Percentiles rank a stretch among this genome's conserved stretches.
phyloP scores from a whole-genome alignment of 2,888 invertebrate genomes.

The Rambutsinella grinnellia region DNA sequence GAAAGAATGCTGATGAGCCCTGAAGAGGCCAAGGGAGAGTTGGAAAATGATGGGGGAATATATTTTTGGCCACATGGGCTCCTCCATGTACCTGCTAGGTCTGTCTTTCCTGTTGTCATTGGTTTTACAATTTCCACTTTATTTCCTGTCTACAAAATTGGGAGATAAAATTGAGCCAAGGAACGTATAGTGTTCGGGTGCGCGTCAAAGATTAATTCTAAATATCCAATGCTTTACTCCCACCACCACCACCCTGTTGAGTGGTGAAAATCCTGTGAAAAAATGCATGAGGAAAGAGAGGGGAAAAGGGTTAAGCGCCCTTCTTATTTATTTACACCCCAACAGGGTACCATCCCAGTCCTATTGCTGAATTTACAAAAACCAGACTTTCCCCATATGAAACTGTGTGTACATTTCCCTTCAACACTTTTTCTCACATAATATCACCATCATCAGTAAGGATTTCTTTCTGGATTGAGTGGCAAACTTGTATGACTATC shows the following conservation, averaged over 20 bases:
- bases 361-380: neutral
- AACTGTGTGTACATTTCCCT: neutral
- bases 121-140: neutral
- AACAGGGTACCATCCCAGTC: slow-evolving; percentile 44
- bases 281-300: slow-evolving; percentile 48
- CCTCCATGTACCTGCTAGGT: no score
- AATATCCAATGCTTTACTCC: slow-evolving; percentile 32
- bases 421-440: slow-evolving; percentile 6
- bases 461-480: neutral
- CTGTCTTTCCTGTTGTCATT: neutral
- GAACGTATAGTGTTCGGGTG: neutral
- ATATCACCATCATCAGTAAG: neutral
- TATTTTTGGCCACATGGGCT: neutral
- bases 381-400: neutral
- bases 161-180: neutral
- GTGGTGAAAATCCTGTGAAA: slow-evolving; percentile 53
- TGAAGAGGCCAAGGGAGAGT: neutral
- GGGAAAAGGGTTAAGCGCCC: slow-evolving; percentile 56
- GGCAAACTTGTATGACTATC: slow-evolving; percentile 4
- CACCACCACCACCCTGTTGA: slow-evolving; percentile 36
- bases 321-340: slow-evolving; percentile 57
- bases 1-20: slow-evolving; percentile 23
- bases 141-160: neutral
- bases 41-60: neutral
- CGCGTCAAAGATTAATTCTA: slow-evolving; percentile 56